phyloP scores from a whole-genome alignment of 1,140 invertebrate species.

The Lepeophtheirus salmonis region DNA sequence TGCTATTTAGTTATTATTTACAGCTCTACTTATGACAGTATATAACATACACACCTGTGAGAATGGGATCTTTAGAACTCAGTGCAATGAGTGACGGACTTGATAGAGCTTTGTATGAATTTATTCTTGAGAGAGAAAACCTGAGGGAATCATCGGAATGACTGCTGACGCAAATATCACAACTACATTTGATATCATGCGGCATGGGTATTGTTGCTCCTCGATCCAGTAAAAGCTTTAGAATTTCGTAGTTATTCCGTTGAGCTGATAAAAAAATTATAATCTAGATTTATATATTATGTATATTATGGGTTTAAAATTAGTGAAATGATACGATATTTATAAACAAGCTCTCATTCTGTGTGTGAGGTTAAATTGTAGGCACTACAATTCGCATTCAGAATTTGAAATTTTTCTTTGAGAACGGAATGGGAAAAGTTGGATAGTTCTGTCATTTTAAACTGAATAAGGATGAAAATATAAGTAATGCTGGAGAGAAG shows the following conservation, averaged over 20 bases:
- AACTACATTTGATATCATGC: constrained; percentile 62
- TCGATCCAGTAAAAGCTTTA: constrained; percentile 70
- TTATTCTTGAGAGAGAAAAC: constrained; percentile 68
- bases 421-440: neutral
- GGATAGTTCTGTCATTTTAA: neutral
- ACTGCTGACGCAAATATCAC: constrained; percentile 49
- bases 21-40: too few species aligned
- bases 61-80: constrained; percentile 59
- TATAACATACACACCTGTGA: constrained; percentile 33
- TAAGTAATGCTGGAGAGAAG: neutral
- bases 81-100: constrained; percentile 73
- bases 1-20: too few species aligned
- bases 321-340: neutral
- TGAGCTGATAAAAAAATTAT: constrained; percentile 42
- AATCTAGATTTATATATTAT: neutral
- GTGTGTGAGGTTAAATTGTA: too few species aligned
- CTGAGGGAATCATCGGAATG: constrained; percentile 53
- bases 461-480: neutral
- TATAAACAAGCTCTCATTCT: too few species aligned
- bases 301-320: neutral
- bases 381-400: neutral
- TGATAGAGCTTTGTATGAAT: constrained; percentile 69
- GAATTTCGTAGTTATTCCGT: constrained; percentile 81
- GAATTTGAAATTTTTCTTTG: neutral
- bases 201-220: constrained; percentile 67